phyloP scores from a whole-genome alignment of 2,113 vertebrate species.

The Nothocercus julius region DNA sequence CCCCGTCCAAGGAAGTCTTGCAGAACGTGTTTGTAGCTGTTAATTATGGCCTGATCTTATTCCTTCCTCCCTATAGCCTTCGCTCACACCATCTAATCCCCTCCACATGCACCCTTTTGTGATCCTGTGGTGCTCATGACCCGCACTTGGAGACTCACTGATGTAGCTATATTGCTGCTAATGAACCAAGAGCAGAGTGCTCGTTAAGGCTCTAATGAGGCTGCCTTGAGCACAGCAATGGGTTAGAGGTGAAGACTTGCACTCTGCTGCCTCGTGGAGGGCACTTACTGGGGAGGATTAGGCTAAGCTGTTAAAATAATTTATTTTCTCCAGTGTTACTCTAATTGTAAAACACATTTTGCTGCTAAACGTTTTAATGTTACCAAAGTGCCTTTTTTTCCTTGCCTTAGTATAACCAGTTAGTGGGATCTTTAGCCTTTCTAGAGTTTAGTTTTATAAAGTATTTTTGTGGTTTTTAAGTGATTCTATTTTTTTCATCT shows the following conservation, averaged over 20 bases:
- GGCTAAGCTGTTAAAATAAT: background rate
- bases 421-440: accelerated
- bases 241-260: background rate
- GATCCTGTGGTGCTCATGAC: background rate
- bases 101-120: no score
- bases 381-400: background rate
- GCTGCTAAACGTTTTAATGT: accelerated
- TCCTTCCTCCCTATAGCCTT: background rate
- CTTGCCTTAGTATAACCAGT: accelerated
- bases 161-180: background rate
- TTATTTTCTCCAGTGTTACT: background rate
- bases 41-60: background rate
- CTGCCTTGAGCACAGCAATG: accelerated
- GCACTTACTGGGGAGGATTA: accelerated
- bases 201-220: accelerated
- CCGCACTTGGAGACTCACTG: accelerated
- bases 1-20: background rate
- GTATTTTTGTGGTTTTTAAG: accelerated
- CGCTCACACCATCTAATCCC: accelerated
- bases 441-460: background rate
- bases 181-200: background rate
- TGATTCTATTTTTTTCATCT: background rate
- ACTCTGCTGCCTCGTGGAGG: background rate
- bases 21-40: accelerated
- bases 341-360: background rate